Base-by-base conservation (phyloP, 2,113 vertebrate genomes). In the Dascyllus trimaculatus region DNA sequence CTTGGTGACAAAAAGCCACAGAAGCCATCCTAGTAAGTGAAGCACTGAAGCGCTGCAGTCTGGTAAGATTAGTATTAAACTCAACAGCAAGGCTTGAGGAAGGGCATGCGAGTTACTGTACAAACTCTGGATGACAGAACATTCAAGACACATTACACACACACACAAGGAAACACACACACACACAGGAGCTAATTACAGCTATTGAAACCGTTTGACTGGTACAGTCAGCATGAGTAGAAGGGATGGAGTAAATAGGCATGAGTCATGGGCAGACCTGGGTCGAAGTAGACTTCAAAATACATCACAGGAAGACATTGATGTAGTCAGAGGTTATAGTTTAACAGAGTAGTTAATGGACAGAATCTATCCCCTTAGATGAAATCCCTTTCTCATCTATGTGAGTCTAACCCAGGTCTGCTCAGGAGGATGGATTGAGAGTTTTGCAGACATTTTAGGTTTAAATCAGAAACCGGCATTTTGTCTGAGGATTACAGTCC, bases 91-190 rank as follows among this genome's bases (percentile, higher is more conserved):
- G 35, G 67, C 62, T 61, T 5, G 40, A 54, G 54, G 49, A 67
- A 43, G 60, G 49, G 77, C 72, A 26, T 52, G 69, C 35, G 66
- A 49, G 17, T 53, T 85, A 67, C 9, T 70, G 78, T 54, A 57
- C 69, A 63, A 86, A 88, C 32, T 62, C 59, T 48, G 65, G 53
- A 45, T 43, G 88, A 86, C 91, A 87, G 76, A 57, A 75, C 62
- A 77, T 78, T 91, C 84, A 63, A 74, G 40, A 82, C 65, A 61
- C 63, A 80, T 89, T 82, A 85, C 19, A 61, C 67, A 76, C 73
- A 76, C 73, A 62, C 77, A 68, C 32, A 29, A 5, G 29, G 54
- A 77, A 62, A 64, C 10, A 32, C 4, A 5, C 43, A 62, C 24
- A 51, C 17, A 85, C 69, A 24, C 71, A 61, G 48, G 17, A 19